Evolutionary conservation across 2,113 vertebrate genomes (phyloP).

Genomic region (Mobula hypostoma): DNA sequence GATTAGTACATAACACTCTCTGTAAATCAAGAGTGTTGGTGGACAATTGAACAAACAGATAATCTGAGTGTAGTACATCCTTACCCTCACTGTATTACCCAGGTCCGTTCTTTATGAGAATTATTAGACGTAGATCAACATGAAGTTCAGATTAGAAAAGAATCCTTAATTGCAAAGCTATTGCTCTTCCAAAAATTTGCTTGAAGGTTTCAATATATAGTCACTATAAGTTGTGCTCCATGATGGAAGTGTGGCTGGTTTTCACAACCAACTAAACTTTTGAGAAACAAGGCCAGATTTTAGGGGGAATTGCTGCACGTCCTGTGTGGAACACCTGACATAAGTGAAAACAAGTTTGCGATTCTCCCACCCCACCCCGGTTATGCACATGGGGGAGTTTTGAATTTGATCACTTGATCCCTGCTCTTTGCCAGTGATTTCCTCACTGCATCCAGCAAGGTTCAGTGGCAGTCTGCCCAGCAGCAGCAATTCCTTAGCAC

Average conservation of each 20-base stretch:
- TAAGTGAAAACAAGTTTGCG: too few species aligned
- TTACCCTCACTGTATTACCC: neutral
- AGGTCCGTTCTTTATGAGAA: neutral
- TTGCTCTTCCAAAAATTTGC: neutral
- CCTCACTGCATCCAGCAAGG: too few species aligned
- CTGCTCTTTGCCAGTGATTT: too few species aligned
- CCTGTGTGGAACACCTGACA: too few species aligned
- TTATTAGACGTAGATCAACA: neutral
- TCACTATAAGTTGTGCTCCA: neutral
- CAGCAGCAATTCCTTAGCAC: too few species aligned
- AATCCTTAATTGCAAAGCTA: neutral
- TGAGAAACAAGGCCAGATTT: neutral
- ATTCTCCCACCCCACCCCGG: too few species aligned
- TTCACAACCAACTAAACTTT: neutral
- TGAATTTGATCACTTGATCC: too few species aligned
- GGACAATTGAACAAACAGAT: neutral
- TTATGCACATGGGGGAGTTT: too few species aligned
- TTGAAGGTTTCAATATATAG: neutral
- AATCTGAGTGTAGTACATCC: neutral
- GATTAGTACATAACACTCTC: neutral
- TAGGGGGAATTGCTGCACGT: too few species aligned
- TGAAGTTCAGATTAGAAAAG: neutral
- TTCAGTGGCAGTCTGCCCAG: too few species aligned
- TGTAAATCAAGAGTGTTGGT: neutral
- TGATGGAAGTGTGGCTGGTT: neutral